Evolutionary conservation across 2,113 vertebrate species (phyloP).

Genomic region (Ranitomeya variabilis): DNA sequence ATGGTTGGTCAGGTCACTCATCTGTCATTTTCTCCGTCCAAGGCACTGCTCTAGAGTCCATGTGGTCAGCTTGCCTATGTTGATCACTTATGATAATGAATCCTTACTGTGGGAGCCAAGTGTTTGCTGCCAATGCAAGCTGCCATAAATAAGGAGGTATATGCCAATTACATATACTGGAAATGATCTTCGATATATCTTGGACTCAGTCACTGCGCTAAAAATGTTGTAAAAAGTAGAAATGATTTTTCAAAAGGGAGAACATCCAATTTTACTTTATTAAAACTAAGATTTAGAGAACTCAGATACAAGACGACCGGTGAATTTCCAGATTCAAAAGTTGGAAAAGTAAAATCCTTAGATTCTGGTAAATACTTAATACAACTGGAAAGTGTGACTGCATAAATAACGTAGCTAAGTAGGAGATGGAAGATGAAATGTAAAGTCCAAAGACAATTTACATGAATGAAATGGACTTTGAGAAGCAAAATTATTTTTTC

Average conservation of each 20-base stretch:
- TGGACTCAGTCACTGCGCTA: not conserved
- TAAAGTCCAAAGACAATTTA: slow-evolving; percentile 18
- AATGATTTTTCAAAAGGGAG: not conserved
- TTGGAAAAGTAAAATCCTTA: not conserved
- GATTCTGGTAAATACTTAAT: slow-evolving; percentile 10
- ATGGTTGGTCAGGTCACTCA: too few relatives aligned
- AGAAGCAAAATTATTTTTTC: slow-evolving; percentile 26
- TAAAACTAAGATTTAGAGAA: not conserved
- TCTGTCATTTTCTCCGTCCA: too few relatives aligned
- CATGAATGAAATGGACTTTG: slow-evolving; percentile 15
- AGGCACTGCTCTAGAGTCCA: too few relatives aligned
- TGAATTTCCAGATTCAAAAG: not conserved
- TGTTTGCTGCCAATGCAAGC: too few relatives aligned
- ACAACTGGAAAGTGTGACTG: slow-evolving; percentile 19
- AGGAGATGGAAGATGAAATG: not conserved
- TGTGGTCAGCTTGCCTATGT: too few relatives aligned
- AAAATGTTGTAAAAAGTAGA: not conserved
- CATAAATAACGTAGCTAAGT: not conserved
- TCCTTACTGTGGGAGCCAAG: too few relatives aligned
- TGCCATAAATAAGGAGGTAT: too few relatives aligned
- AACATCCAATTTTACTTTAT: not conserved
- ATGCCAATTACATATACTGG: too few relatives aligned
- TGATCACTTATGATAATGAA: too few relatives aligned
- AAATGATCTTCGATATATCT: not conserved
- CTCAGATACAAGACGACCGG: not conserved